phyloP scores from a whole-genome alignment of 2,888 invertebrate species.

The Watsonalla binaria region DNA sequence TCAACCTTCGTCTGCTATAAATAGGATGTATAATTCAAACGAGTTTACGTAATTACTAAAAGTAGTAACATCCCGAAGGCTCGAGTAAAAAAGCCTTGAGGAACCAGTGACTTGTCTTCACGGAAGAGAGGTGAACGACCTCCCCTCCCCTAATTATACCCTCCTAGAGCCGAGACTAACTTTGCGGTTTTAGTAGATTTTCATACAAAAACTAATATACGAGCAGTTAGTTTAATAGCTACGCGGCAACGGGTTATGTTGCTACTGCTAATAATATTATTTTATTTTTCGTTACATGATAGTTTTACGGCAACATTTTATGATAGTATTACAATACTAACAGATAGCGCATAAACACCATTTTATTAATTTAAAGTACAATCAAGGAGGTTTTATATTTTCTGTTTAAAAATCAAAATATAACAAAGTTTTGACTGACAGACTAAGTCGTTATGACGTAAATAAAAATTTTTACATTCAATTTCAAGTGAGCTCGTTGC shows the following conservation, averaged over 20 bases:
- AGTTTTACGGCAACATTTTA: no score
- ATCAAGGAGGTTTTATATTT: no score
- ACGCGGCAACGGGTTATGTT: neutral
- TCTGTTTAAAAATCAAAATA: no score
- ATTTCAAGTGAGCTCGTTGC: no score
- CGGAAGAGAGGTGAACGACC: constrained; percentile 50
- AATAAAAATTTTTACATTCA: no score
- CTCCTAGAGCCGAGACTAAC: constrained; percentile 31
- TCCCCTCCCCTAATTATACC: constrained; percentile 57
- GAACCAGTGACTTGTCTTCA: constrained; percentile 24
- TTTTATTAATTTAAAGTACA: no score
- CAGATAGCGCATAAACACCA: no score
- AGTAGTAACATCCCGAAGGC: neutral
- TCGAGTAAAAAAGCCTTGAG: constrained; percentile 3
- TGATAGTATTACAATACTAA: no score
- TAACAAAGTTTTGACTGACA: no score
- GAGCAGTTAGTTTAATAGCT: constrained; percentile 4
- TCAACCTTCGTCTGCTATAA: neutral
- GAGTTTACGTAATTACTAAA: neutral
- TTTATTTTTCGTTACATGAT: neutral
- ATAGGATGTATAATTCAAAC: neutral
- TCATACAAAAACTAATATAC: constrained; percentile 25
- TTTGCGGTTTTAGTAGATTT: constrained; percentile 46
- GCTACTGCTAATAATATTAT: neutral
- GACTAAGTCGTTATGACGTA: no score